Evolutionary conservation across 2,113 vertebrate species (phyloP), one percentile per base, ranked within the genome.

Genomic region (Daubentonia madagascariensis): DNA sequence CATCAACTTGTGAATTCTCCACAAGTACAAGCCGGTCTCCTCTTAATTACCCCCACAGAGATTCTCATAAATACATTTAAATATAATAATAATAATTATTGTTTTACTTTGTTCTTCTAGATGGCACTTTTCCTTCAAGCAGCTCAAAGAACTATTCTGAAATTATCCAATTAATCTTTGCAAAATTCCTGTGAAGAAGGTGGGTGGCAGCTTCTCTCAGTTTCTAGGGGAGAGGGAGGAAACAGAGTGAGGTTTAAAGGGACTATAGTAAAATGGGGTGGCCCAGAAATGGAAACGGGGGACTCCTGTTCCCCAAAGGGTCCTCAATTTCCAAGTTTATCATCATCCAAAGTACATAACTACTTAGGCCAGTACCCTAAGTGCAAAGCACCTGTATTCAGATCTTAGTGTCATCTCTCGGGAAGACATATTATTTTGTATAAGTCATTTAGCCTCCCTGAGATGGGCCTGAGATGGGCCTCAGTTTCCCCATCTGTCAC

Each of bases 21-120:
- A 85, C 97, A 97, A 96, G 92, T 92, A 92, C 76, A 65, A 97
- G 96, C 97, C 40, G 35, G 93, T 85, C 84, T 96, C 81, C 65
- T 94, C 59, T 86, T 98, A 97, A 98, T 96, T 94, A 87, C 94
- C 72, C 83, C 87, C 81, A 81, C 9, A 45, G 83, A 97, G 97
- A 96, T 92, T 95, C 96, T 81, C 92, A 96, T 95, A 93, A 96
- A 97, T 96, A 96, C 96, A 88, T 96, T 96, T 93, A 96, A 97
- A 97, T 96, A 72, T 94, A 95, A 95, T 96, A 97, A 98, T 98
- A 97, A 97, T 96, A 95, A 97, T 95, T 97, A 86, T 93, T 96
- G 81, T 95, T 95, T 96, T 87, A 96, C 97, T 97, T 98, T 96
- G 89, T 98, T 97, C 95, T 97, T 95, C 70, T 81, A 45, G 76